These are phyloP conservation scores for Hydrozoanthus gracilis DNA, from an alignment of 92 coral and sea anemone genomes.

Conservation along the genomic window DNA sequence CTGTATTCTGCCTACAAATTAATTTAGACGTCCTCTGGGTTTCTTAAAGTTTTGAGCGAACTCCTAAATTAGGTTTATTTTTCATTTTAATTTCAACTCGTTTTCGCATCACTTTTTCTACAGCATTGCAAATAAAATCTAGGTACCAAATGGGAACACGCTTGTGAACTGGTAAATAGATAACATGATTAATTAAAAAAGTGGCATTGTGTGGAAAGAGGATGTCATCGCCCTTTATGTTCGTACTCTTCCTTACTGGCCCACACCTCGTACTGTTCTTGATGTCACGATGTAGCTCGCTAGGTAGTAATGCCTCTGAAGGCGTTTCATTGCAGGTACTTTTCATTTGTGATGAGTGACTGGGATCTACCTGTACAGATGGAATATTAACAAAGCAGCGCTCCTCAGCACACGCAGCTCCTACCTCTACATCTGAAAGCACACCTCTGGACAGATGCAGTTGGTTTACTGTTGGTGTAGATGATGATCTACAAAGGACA, in stretches of 20 bases:
- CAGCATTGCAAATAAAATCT: constrained; percentile 73
- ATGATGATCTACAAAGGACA: neutral
- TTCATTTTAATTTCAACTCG: constrained; percentile 67
- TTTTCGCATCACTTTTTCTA: constrained; percentile 83
- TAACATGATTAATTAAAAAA: constrained; percentile 87
- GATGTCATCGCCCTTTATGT: constrained; percentile 34
- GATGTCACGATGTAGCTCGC: neutral
- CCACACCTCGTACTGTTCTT: constrained; percentile 14
- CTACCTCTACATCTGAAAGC: constrained; percentile 28
- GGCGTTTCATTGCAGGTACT: neutral
- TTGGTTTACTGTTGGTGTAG: neutral
- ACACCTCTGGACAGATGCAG: neutral
- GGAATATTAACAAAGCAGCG: constrained; percentile 17
- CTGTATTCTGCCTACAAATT: too few relatives aligned
- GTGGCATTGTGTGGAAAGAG: constrained; percentile 96
- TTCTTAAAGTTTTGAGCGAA: constrained; percentile 74
- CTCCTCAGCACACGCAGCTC: constrained; percentile 22
- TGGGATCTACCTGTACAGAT: neutral
- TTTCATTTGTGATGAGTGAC: neutral
- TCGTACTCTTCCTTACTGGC: neutral
- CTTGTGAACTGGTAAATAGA: constrained; percentile 95
- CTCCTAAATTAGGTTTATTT: constrained; percentile 51
- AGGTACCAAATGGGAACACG: constrained; percentile 88
- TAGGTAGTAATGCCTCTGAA: neutral
- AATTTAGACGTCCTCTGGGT: neutral